Evolutionary conservation across 2,888 invertebrate genomes (phyloP), one percentile per base, ranked within the genome.

Genomic region (Andrena praecox): DNA sequence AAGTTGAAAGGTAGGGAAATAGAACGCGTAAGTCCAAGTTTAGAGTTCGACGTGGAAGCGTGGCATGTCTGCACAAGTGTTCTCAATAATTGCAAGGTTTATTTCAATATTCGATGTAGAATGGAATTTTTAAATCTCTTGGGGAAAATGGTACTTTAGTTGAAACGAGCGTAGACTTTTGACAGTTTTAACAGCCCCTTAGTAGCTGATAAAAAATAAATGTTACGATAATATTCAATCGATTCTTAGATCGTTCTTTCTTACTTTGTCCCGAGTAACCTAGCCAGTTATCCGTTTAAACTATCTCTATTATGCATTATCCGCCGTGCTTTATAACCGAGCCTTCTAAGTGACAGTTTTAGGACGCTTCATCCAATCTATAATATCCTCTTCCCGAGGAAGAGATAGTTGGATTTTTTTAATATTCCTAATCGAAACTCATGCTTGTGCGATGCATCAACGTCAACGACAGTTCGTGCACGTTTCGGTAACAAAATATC

Each of bases 211-310:
- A 67, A 74, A 79, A 76, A 68, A 74, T 60, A 73, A 62, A 72
- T 64, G 12, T 64, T 74, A 62, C 20, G 56, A 67, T 56, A 63
- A 50, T 64, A 66, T 33, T 56, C 31, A 67, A 60, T 76, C 82
- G 54, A 29, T 63, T 63, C 20, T 35, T 20, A 67, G 77, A 48
- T 70, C 63, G 60, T 56, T 75, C 24, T 20, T 56, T 75, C 24
- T 20, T 50, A 69, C 59, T 64, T 50, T 50, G n/a, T 77, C 42
- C 62, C 42, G 64, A 75, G 80, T 82, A 77, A 71, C 50, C 27
- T 72, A 60, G 84, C 70, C 80, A 86, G 77, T 83, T 86, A 80
- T 83, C 62, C 62, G 63, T 62, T 80, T 71, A 60, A 78, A 70
- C 78, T 71, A 79, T 76, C 78, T 68, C 60, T 71, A 10, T 82